Evolutionary conservation across 2,797 vertebrate species (phyloP).

Genomic region (Helostoma temminkii): DNA sequence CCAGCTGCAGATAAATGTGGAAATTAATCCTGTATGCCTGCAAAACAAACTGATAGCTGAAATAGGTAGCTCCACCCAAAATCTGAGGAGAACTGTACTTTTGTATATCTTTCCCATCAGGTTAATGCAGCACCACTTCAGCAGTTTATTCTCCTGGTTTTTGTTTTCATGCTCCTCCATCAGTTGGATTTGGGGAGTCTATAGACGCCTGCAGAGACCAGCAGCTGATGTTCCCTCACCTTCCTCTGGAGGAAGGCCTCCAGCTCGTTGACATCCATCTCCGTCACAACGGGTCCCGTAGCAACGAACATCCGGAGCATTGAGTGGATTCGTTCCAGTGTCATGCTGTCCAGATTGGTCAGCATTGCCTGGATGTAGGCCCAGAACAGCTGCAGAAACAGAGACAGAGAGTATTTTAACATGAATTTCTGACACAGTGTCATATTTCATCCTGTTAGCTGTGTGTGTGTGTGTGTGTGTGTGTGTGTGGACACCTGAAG

Average conservation of each 20-base stretch:
- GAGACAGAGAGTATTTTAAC: background rate
- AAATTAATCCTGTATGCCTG: background rate
- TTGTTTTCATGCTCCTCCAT: constrained; percentile 12
- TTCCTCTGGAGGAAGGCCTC: constrained; percentile 96
- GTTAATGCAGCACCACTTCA: background rate
- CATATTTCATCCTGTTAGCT: too few species aligned
- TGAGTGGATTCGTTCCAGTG: constrained; percentile 96
- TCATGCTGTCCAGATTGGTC: constrained; percentile 97
- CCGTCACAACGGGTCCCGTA: constrained; percentile 92
- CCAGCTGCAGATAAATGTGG: background rate
- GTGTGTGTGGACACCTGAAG: constrained; percentile 77
- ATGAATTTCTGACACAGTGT: background rate
- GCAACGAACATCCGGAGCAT: constrained; percentile 99
- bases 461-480: too few species aligned
- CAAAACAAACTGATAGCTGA: background rate
- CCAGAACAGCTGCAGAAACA: constrained; percentile 91
- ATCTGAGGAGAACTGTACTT: background rate
- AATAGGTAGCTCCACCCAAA: too few species aligned
- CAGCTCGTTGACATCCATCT: constrained; percentile 96
- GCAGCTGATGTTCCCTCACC: constrained; percentile 93
- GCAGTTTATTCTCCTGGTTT: background rate
- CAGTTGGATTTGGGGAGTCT: constrained; percentile 90
- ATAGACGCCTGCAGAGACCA: constrained; percentile 90
- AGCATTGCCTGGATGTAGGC: constrained; percentile 99
- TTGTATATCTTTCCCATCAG: background rate